These are phyloP conservation scores for Ceyx cyanopectus DNA, from an alignment of 2,113 vertebrate species.

Conservation along the genomic window DNA sequence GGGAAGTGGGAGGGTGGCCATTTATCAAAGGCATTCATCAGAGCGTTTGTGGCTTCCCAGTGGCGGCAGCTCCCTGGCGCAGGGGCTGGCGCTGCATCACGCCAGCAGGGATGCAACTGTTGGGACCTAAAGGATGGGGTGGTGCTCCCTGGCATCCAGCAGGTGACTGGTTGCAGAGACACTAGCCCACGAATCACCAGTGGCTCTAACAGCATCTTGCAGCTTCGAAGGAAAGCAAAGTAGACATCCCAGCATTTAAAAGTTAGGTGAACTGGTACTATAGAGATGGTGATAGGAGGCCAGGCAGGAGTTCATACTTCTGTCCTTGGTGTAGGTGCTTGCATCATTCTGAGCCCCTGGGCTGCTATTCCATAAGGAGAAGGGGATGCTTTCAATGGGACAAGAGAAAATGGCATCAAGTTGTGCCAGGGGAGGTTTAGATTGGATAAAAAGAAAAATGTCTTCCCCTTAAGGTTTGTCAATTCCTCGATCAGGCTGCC, in stretches of 20 bases:
- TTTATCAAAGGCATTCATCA: constrained; percentile 5
- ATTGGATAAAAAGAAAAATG: background rate
- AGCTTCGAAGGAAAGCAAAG: background rate
- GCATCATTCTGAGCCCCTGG: background rate
- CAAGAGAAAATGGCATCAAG: background rate
- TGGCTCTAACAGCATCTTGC: background rate
- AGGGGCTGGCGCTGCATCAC: background rate
- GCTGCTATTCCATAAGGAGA: background rate
- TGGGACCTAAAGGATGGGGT: background rate
- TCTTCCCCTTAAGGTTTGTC: background rate
- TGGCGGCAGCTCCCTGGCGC: background rate
- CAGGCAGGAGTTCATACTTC: background rate
- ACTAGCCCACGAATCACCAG: background rate
- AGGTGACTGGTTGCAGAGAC: background rate
- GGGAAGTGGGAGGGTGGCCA: constrained; percentile 18
- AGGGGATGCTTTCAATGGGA: background rate
- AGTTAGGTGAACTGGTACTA: background rate
- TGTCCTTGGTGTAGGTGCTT: background rate
- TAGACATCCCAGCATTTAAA: background rate
- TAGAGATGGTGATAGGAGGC: background rate
- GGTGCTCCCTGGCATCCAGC: background rate
- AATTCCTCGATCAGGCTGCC: background rate
- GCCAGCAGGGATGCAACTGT: background rate
- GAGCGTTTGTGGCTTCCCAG: background rate
- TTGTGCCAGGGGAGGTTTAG: background rate